Evolutionary conservation across 92 coral and sea anemone species (phyloP), one percentile per base, ranked within the genome.

Genomic region (Parazoanthus atlanticus): DNA sequence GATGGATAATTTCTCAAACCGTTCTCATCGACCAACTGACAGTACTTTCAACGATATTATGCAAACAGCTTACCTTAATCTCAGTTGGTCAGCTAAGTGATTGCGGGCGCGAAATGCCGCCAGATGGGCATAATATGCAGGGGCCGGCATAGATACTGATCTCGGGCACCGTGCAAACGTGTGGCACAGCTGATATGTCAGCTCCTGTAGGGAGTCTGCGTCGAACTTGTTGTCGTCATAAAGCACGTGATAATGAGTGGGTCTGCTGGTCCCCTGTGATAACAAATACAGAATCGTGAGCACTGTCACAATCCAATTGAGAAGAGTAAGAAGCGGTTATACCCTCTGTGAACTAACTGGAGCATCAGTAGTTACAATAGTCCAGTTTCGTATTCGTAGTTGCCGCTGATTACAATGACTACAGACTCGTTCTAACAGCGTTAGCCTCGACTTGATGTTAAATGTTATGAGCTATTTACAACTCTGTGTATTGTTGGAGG

Each of bases 81-180:
- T 40, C 29, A 33, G 81, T 41, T 25, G 16, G 64, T 77, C 81
- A 77, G 81, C 81, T 23, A 77, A 46, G 10, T 89, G 91, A 66
- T 89, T 82, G 52, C 91, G 79, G 21, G 91, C 91, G 38, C 91
- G 83, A 86, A 89, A 89, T 0, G 91, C 91, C 33, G 82, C 91
- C 52, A 89, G 91, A 78, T 89, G 91, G 61, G 91, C 91, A 38
- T 89, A 89, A 61, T 89, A 89, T 17, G 69, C 89, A 0, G 91
- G 91, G 25, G 91, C 80, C 6, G 91, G 91, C 86, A 89, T 89
- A 9, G 91, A 89, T 29, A 89, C 89, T 8, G 89, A 76, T 47
- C 91, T 84, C 16, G 91, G 80, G 47, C 91, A 89, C 49, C 91
- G 69, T 56, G 91, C 91, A 78, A 84, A 89, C 11, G 91, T 89